Conservation (phyloP, 1,140 invertebrate genomes). For the Sarcophaga bullata region DNA sequence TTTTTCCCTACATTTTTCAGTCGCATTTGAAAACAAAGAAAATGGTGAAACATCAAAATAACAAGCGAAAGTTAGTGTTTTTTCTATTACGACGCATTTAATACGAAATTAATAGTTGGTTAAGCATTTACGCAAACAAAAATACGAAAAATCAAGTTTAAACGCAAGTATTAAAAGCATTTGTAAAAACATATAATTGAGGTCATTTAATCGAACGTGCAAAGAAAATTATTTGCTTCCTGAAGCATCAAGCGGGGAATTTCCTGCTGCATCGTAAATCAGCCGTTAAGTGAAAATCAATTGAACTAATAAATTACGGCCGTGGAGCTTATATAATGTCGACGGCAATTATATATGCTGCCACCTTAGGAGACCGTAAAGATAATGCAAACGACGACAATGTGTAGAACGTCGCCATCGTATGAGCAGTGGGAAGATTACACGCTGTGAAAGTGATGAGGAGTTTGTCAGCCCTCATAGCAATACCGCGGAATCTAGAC, state of each 20-base stretch:
- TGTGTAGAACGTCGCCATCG: slow-evolving; percentile 20
- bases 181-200: neutral
- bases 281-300: slow-evolving; percentile 35
- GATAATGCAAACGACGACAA: slow-evolving; percentile 24
- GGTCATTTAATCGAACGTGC: too few relatives aligned
- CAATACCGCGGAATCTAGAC: slow-evolving; percentile 42
- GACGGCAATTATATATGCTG: slow-evolving; percentile 5
- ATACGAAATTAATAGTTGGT: neutral
- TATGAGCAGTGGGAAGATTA: slow-evolving; percentile 55
- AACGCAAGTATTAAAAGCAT: slow-evolving; percentile 8
- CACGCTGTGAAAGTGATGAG: slow-evolving; percentile 57
- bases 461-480: slow-evolving; percentile 56
- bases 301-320: slow-evolving; percentile 42
- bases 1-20: neutral
- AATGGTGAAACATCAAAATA: slow-evolving; percentile 5
- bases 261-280: neutral
- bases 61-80: neutral
- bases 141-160: neutral
- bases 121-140: neutral
- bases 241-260: neutral
- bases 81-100: neutral
- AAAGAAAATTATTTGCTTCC: too few relatives aligned
- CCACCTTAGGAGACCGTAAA: slow-evolving; percentile 9
- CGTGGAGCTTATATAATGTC: slow-evolving; percentile 32
- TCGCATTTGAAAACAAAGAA: slow-evolving; percentile 24